phyloP scores from a whole-genome alignment of 2,888 invertebrate genomes.

The Thecocarcelia acutangulata region DNA sequence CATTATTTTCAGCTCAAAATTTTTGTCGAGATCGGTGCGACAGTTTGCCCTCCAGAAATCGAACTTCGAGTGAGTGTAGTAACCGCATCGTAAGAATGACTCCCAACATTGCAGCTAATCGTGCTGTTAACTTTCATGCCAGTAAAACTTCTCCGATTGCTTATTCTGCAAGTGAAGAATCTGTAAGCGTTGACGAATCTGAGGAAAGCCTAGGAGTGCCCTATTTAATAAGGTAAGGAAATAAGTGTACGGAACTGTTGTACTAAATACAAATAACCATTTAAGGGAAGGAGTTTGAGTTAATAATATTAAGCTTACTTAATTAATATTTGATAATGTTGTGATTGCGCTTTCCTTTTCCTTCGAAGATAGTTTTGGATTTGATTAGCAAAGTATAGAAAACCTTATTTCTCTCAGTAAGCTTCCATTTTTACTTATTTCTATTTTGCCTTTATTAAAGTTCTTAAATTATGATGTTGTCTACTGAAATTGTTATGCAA shows the following conservation, averaged over 20 bases:
- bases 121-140: constrained; percentile 72
- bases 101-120: constrained; percentile 80
- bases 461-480: too few species aligned
- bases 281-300: too few species aligned
- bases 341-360: too few species aligned
- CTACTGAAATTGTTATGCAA: too few species aligned
- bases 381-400: too few species aligned
- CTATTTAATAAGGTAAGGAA: constrained; percentile 77
- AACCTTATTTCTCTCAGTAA: too few species aligned
- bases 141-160: constrained; percentile 83
- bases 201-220: constrained; percentile 82
- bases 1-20: constrained; percentile 63
- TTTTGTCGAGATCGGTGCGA: constrained; percentile 87
- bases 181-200: constrained; percentile 86
- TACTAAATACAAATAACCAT: too few species aligned
- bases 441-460: too few species aligned
- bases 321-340: too few species aligned
- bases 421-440: too few species aligned
- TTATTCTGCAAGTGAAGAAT: constrained; percentile 87
- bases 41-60: constrained; percentile 88
- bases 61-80: constrained; percentile 85
- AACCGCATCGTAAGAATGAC: constrained; percentile 76
- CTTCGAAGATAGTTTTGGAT: too few species aligned
- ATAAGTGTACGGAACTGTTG: neutral
- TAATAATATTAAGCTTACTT: too few species aligned